A percentile compares a stretch with the other conserved stretches of the same genome.
phyloP scores from a whole-genome alignment of 1,140 invertebrate species.

The Hermetia illucens region DNA sequence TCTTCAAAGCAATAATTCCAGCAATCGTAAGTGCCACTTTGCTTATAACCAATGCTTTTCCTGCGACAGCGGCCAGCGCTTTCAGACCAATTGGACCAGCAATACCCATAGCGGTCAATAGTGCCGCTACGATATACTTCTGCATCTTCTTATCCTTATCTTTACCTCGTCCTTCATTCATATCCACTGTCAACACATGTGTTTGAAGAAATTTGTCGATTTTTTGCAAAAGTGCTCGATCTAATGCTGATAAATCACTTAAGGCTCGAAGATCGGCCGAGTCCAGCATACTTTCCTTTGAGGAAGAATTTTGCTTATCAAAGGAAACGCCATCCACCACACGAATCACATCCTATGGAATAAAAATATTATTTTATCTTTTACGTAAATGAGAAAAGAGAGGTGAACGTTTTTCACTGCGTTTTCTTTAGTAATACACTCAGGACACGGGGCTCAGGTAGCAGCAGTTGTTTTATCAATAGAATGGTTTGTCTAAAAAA shows the following conservation, averaged over 20 bases:
- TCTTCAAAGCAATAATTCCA: conserved; percentile 51
- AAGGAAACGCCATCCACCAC: conserved; percentile 39
- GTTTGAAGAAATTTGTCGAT: conserved; percentile 23
- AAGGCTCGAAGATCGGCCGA: conserved; percentile 21
- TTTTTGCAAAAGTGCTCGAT: conserved; percentile 22
- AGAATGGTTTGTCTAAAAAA: too few relatives aligned
- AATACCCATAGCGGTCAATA: conserved; percentile 47
- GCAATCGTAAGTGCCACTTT: conserved; percentile 53
- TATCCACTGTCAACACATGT: conserved; percentile 22
- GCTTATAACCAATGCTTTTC: conserved; percentile 49
- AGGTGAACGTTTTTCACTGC: neutral
- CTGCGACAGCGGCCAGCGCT: conserved; percentile 46
- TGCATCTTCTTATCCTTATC: conserved; percentile 19
- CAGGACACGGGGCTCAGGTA: too few relatives aligned
- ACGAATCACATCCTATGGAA: conserved; percentile 37
- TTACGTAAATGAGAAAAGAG: conserved; percentile 10
- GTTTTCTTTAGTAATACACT: too few relatives aligned
- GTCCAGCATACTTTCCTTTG: conserved; percentile 23
- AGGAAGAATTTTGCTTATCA: conserved; percentile 37
- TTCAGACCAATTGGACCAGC: conserved; percentile 40
- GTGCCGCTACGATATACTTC: conserved; percentile 42
- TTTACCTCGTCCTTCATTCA: conserved; percentile 13
- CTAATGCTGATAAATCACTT: conserved; percentile 15
- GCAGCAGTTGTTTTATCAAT: too few relatives aligned
- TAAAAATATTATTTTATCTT: neutral